Evolutionary conservation across 2,113 vertebrate genomes (phyloP), one percentile per base, ranked within the genome.

Genomic region (Lycaon pictus): DNA sequence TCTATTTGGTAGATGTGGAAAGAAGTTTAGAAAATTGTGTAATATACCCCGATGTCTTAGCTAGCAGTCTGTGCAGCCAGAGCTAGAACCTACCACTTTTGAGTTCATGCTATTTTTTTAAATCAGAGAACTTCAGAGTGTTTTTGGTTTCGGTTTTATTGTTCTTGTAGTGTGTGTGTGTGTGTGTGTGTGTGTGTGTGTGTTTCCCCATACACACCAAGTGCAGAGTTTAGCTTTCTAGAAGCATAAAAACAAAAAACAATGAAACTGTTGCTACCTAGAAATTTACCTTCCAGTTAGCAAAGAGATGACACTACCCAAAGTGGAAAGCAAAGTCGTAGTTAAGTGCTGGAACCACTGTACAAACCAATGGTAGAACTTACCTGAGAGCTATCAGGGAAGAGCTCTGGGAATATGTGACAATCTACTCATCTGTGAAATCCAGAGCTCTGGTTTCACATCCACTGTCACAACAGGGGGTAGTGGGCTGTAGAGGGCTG

Each of bases 121-220:
- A 62, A 56, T 90, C 27, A 74, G 67, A 82, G 37, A 19, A 25
- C 5, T 10, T 74, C 11, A 17, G 32, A 80, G 13, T 48, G 37
- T 13, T 95, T 80, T 76, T 63, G 1, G 27, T 56, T 95, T 92
- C 62, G 29, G 11, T 81, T 93, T 88, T 95, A 58, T n/a, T 58
- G 11, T 88, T 86, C 0, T 43, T 87, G 0, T 5, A 62, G 29
- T 71, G 4, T 60, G 8, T 43, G 72, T 76, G 37, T 76, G 37
- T 76, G 25, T 76, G 23, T 56, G 48, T 13, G 51, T 76, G 17
- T 15, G 27, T 79, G 1, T 60, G 1, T 53, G 1, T 48, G 2
- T 95, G n/a, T 87, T 96, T 58, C 81, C 48, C 32, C 22, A 12
- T 25, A 29, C 1, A 55, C 1, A 72, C 13, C 35, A 35, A 85